These are phyloP conservation scores for Ibycter americanus DNA, from an alignment of 2,797 vertebrate genomes.

Conservation along the genomic window DNA sequence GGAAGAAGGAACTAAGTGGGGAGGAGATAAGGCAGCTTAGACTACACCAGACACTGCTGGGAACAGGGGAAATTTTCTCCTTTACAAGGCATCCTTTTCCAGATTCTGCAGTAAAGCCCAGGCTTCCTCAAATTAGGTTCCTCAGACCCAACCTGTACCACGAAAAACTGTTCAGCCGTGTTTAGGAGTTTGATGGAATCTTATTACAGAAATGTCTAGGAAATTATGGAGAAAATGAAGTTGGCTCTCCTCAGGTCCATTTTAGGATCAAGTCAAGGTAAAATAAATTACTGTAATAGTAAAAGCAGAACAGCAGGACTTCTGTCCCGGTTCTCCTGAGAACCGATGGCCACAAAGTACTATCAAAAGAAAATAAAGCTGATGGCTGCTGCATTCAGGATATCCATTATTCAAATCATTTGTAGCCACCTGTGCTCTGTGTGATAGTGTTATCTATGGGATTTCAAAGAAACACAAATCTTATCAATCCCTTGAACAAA, in stretches of 20 bases:
- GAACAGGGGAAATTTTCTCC: not conserved
- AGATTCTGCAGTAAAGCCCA: not conserved
- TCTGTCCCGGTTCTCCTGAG: too few species aligned
- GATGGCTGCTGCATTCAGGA: not conserved
- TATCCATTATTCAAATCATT: not conserved
- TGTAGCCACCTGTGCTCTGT: not conserved
- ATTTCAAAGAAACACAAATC: not conserved
- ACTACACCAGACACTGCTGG: not conserved
- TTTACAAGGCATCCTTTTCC: not conserved
- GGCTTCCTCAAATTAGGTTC: not conserved
- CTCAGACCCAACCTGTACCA: not conserved
- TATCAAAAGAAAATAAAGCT: not conserved
- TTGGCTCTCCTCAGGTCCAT: not conserved
- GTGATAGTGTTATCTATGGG: not conserved
- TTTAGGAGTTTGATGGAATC: not conserved
- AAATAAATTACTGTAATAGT: not conserved
- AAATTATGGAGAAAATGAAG: not conserved
- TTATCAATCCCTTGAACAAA: not conserved
- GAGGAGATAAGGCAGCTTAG: not conserved
- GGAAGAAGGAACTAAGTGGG: not conserved
- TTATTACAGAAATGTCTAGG: not conserved
- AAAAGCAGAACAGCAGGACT: not conserved
- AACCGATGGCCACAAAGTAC: not conserved
- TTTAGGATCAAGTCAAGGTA: not conserved
- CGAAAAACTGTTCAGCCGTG: not conserved